Conservation (phyloP, 1,140 invertebrate species). For the Penaeus vannamei region DNA sequence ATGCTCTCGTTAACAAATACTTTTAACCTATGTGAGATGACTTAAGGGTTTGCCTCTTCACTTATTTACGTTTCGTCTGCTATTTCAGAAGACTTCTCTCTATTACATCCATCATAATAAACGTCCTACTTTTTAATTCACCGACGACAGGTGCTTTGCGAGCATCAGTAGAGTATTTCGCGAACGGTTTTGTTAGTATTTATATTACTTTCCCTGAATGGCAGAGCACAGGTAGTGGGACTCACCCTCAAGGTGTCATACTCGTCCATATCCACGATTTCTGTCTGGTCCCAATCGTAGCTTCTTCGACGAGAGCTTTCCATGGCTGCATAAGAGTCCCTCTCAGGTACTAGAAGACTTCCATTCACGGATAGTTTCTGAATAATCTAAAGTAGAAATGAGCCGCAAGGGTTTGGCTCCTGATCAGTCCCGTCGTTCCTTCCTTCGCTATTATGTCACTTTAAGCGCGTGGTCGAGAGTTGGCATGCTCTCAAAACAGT, state of each 20-base stretch:
- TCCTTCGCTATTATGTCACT: slow-evolving; percentile 42
- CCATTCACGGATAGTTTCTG: background rate
- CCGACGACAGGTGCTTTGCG: no score
- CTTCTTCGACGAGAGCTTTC: slow-evolving; percentile 30
- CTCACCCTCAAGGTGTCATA: slow-evolving; percentile 59
- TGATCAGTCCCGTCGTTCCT: background rate
- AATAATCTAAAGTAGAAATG: background rate
- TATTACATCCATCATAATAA: no score
- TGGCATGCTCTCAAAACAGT: slow-evolving; percentile 38
- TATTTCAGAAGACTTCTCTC: no score
- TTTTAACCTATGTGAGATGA: no score
- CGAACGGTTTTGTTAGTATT: no score
- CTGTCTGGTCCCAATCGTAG: slow-evolving; percentile 5
- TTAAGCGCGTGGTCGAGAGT: background rate
- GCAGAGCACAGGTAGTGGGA: slow-evolving; percentile 1
- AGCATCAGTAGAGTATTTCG: no score
- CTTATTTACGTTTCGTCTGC: no score
- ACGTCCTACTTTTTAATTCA: no score
- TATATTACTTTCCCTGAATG: no score
- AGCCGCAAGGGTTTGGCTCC: background rate
- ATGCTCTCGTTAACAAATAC: no score
- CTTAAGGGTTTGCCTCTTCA: no score
- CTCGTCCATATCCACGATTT: slow-evolving; percentile 45
- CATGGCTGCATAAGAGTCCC: background rate
- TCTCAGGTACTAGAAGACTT: background rate